phyloP scores from a whole-genome alignment of 2,888 invertebrate species.

The Stenichneumon culpator region DNA sequence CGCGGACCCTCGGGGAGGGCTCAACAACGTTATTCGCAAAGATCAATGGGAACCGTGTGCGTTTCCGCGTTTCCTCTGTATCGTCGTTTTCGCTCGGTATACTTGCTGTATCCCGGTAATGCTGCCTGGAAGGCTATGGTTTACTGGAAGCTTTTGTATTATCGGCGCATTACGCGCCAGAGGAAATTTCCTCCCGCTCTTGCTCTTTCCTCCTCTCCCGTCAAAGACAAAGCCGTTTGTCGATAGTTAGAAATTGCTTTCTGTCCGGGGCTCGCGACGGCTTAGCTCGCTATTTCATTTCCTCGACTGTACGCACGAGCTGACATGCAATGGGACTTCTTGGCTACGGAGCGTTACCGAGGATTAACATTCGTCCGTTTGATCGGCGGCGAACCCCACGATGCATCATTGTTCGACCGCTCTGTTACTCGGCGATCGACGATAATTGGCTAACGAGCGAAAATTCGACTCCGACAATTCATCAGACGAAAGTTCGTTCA shows the following conservation, averaged over 20 bases:
- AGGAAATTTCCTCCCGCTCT: neutral
- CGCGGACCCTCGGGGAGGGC: neutral
- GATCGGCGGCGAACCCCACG: neutral
- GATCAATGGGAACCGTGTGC: slow-evolving; percentile 21
- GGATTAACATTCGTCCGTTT: neutral
- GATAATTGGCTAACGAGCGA: no score
- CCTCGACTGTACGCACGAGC: slow-evolving; percentile 1
- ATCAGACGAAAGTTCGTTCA: no score
- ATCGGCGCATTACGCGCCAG: slow-evolving; percentile 13
- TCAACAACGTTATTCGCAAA: slow-evolving; percentile 12
- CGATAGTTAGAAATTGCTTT: slow-evolving; percentile 30
- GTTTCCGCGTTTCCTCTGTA: slow-evolving; percentile 7
- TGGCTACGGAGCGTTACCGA: neutral
- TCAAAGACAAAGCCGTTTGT: slow-evolving; percentile 41
- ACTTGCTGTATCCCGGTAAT: neutral
- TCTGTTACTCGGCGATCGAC: no score
- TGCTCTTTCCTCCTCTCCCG: neutral
- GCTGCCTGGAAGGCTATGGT: neutral
- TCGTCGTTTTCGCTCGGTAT: neutral
- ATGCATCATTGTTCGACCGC: neutral
- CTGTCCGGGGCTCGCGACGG: neutral
- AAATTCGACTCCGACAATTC: no score
- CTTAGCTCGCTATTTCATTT: slow-evolving; percentile 2
- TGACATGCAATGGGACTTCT: neutral
- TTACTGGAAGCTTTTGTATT: slow-evolving; percentile 20